Evolutionary conservation across 2,888 invertebrate genomes (phyloP).

Genomic region (Sinelater perroti): DNA sequence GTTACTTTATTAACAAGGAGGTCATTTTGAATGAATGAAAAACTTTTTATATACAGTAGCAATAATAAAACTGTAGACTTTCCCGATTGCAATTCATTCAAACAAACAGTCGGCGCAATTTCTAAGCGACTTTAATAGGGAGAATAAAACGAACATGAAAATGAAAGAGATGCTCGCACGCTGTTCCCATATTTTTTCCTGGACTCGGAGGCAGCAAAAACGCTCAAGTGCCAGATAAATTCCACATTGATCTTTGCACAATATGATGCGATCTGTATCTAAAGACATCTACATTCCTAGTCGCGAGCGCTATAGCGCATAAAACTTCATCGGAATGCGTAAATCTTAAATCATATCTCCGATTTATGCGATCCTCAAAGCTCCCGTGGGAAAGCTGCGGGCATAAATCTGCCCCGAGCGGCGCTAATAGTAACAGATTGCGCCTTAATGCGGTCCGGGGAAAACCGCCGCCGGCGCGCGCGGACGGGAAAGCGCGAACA

Average conservation of each 20-base stretch:
- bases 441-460: constrained; percentile 1
- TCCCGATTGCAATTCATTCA: no score
- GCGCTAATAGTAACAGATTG: constrained; percentile 1
- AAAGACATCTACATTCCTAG: constrained; percentile 29
- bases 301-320: constrained; percentile 21
- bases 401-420: constrained; percentile 32
- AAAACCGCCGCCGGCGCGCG: neutral
- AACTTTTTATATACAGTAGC: no score
- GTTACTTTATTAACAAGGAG: no score
- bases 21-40: no score
- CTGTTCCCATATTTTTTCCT: no score
- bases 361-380: constrained; percentile 36
- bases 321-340: constrained; percentile 38
- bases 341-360: constrained; percentile 43
- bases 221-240: no score
- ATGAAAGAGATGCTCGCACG: no score
- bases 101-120: no score
- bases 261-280: constrained; percentile 28
- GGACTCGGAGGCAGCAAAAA: no score
- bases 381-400: constrained; percentile 40
- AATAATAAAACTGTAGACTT: no score
- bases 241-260: constrained; percentile 23
- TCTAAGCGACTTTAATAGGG: no score
- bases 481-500: neutral
- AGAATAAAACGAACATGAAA: no score